phyloP scores from a whole-genome alignment of 2,113 vertebrate species.

The Rhizomys pruinosus region DNA sequence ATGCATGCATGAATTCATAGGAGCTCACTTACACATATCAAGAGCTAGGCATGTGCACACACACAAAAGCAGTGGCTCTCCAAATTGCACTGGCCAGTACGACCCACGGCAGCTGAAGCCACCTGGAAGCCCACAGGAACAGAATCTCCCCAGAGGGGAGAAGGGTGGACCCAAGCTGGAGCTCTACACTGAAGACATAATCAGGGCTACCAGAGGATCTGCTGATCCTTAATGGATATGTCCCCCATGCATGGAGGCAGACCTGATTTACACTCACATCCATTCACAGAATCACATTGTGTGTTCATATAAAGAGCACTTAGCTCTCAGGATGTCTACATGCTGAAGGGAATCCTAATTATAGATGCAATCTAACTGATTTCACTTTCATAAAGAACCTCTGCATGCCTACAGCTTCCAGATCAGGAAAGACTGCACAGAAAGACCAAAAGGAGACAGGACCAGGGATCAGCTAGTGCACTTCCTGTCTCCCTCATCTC shows the following conservation, averaged over 20 bases:
- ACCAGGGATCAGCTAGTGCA: neutral
- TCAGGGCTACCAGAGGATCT: neutral
- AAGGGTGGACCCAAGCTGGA: rapidly evolving
- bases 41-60: neutral
- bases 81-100: rapidly evolving
- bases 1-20: neutral
- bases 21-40: too few relatives aligned
- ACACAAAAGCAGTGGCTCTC: neutral
- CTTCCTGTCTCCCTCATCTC: too few relatives aligned
- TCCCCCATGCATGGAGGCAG: neutral
- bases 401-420: neutral
- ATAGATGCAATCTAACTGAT: neutral
- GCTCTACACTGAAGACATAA: too few relatives aligned
- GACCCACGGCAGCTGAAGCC: neutral
- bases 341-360: neutral
- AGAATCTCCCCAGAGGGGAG: neutral
- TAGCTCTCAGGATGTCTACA: neutral
- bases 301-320: neutral
- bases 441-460: neutral
- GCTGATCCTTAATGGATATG: rapidly evolving
- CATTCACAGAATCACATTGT: neutral
- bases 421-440: neutral
- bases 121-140: neutral
- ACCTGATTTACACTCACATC: neutral
- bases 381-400: neutral